Conservation (phyloP, 2,113 vertebrate species). For the Phoxinus phoxinus region DNA sequence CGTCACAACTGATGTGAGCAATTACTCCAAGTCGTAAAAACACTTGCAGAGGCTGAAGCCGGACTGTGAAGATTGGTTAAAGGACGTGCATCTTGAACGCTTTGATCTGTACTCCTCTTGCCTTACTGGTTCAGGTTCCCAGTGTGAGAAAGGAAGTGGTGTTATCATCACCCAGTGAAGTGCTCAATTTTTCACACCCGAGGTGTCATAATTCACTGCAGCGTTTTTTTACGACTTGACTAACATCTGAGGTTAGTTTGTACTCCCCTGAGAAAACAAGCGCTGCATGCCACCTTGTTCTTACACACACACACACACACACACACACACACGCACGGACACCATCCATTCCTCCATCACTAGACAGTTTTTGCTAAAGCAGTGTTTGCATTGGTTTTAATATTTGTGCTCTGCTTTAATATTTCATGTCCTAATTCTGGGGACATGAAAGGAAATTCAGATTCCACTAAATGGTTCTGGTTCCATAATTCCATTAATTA, state of each 20-base stretch:
- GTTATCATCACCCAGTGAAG: constrained; percentile 44
- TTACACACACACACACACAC: constrained; percentile 27
- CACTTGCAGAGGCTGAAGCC: constrained; percentile 32
- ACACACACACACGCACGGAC: constrained; percentile 23
- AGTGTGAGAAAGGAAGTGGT: constrained; percentile 42
- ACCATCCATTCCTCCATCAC: constrained; percentile 12
- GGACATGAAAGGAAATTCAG: background rate
- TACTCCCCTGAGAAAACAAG: constrained; percentile 39
- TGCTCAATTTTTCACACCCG: constrained; percentile 45
- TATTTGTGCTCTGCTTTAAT: background rate
- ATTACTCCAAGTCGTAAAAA: constrained; percentile 41
- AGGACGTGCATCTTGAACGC: background rate
- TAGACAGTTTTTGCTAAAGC: background rate
- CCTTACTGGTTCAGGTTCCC: constrained; percentile 33
- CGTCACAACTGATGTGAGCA: constrained; percentile 39
- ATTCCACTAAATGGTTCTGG: background rate
- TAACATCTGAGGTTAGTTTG: constrained; percentile 48
- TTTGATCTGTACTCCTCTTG: constrained; percentile 39
- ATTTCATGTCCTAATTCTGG: background rate
- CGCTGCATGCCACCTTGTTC: constrained; percentile 37
- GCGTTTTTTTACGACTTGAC: constrained; percentile 48
- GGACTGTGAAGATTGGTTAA: constrained; percentile 31
- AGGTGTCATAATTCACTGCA: constrained; percentile 47
- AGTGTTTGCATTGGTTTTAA: background rate
- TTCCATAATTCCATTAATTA: background rate